Conservation (phyloP, 2,797 vertebrate species). For the Limosa lapponica region DNA sequence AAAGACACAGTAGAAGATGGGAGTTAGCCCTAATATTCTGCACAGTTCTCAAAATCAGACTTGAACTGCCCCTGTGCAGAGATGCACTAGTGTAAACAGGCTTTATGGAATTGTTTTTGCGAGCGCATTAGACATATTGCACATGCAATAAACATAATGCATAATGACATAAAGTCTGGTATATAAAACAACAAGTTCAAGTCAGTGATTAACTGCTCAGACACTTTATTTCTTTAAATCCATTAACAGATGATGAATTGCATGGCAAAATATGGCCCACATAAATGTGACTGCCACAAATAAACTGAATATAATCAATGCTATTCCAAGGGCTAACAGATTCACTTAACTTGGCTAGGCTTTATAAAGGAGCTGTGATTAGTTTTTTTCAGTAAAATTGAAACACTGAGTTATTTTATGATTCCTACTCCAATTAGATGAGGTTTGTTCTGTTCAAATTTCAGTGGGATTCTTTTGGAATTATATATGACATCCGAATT, state of each 20-base stretch:
- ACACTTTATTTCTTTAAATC: conserved; percentile 42
- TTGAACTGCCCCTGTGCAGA: not conserved
- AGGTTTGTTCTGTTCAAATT: conserved; percentile 27
- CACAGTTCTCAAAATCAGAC: not conserved
- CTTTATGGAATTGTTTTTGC: not conserved
- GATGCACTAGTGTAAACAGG: not conserved
- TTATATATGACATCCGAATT: conserved; percentile 66
- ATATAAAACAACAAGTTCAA: not conserved
- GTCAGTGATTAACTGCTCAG: not conserved
- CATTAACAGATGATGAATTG: not conserved
- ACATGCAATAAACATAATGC: not conserved
- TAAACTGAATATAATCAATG: not conserved
- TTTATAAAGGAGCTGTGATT: not conserved
- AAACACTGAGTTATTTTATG: not conserved
- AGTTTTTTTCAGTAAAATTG: not conserved
- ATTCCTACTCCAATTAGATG: not conserved
- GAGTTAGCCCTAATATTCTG: not conserved
- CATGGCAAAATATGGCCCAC: not conserved
- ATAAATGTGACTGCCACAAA: not conserved
- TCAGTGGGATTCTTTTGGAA: conserved; percentile 57
- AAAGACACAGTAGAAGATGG: not conserved
- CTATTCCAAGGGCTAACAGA: not conserved
- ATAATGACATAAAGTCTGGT: not conserved
- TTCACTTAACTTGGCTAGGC: not conserved
- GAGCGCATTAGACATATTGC: not conserved